Evolutionary conservation across 92 coral and sea anemone species (phyloP).

Genomic region (Porites cylindrica): DNA sequence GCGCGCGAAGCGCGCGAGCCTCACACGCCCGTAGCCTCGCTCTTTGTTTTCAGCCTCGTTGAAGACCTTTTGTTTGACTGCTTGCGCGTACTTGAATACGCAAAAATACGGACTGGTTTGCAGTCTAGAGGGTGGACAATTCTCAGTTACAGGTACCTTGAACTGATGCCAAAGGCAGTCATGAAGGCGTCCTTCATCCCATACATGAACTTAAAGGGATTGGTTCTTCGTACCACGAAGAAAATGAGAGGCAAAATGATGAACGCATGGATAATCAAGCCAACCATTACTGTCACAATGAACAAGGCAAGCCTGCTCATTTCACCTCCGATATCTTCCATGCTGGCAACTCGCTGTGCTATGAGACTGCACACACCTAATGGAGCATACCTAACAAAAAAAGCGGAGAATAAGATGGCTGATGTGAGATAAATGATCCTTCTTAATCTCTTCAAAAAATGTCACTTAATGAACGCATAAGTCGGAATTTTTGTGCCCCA

Average conservation of each 20-base stretch:
- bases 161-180: constrained; percentile 88
- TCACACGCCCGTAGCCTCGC: too few species aligned
- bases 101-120: too few species aligned
- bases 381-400: constrained; percentile 71
- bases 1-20: too few species aligned
- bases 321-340: constrained; percentile 77
- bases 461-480: too few species aligned
- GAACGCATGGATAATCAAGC: constrained; percentile 74
- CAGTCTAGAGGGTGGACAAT: neutral
- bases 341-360: constrained; percentile 79
- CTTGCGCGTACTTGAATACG: too few species aligned
- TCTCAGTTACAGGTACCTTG: constrained; percentile 58
- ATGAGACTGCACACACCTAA: constrained; percentile 86
- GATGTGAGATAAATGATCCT: too few species aligned
- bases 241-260: constrained; percentile 80
- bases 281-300: constrained; percentile 77
- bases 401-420: too few species aligned
- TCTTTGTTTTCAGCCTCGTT: too few species aligned
- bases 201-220: constrained; percentile 74
- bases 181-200: constrained; percentile 79
- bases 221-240: constrained; percentile 68
- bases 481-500: too few species aligned
- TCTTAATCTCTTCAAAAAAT: too few species aligned
- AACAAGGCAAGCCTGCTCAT: constrained; percentile 72
- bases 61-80: too few species aligned